Percentiles rank a stretch among this genome's conserved stretches.
phyloP scores from a whole-genome alignment of 2,113 vertebrate genomes.

The Ammodytes dubius region DNA sequence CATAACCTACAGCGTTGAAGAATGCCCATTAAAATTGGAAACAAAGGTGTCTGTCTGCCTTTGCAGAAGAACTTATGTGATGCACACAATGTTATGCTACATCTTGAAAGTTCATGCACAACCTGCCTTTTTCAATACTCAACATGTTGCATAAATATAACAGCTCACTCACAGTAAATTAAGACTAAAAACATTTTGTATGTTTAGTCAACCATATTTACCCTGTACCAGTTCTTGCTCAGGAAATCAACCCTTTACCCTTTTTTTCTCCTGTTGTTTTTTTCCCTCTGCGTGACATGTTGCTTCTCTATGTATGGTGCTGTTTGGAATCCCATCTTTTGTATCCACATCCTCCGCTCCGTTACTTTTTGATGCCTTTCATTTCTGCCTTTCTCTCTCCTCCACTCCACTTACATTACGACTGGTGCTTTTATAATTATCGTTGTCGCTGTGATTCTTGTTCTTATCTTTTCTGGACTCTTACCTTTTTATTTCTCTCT shows the following conservation, averaged over 20 bases:
- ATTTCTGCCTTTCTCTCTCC: constrained; percentile 45
- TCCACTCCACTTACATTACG: constrained; percentile 48
- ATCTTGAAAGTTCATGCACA: not conserved
- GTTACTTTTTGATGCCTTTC: constrained; percentile 65
- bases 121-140: not conserved
- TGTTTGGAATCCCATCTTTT: constrained; percentile 72
- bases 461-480: constrained; percentile 46
- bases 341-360: constrained; percentile 68
- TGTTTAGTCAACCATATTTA: constrained; percentile 59
- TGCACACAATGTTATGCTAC: not conserved
- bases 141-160: not conserved
- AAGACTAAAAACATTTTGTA: constrained; percentile 19
- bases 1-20: constrained; percentile 3
- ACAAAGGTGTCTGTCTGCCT: not conserved
- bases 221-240: constrained; percentile 65
- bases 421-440: constrained; percentile 64
- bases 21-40: not conserved
- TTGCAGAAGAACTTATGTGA: not conserved
- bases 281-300: constrained; percentile 78
- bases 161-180: not conserved
- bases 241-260: constrained; percentile 88
- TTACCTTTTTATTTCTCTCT: constrained; percentile 10
- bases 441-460: constrained; percentile 52
- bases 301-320: constrained; percentile 81
- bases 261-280: constrained; percentile 82